Evolutionary conservation across 2,888 invertebrate genomes (phyloP).

Genomic region (Sphaerophoria rueppellii): DNA sequence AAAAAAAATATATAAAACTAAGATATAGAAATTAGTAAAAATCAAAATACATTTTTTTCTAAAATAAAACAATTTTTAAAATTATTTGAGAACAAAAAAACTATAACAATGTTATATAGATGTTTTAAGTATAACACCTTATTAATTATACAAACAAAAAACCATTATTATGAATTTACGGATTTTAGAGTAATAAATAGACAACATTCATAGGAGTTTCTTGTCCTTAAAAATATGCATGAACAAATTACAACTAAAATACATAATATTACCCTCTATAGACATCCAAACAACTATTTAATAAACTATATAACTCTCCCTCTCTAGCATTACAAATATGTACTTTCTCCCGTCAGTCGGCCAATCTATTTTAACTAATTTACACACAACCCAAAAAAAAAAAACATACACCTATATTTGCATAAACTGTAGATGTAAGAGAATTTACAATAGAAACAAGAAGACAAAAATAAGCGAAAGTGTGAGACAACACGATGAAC

Average conservation of each 20-base stretch:
- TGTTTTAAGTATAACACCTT: conserved; percentile 52
- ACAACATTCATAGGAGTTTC: conserved; percentile 59
- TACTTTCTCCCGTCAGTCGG: conserved; percentile 70
- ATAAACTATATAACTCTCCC: conserved; percentile 49
- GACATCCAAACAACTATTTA: background rate
- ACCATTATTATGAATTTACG: conserved; percentile 28
- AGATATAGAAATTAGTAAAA: conserved; percentile 28
- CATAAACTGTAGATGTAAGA: conserved; percentile 27
- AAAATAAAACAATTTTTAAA: background rate
- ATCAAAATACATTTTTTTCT: conserved; percentile 44
- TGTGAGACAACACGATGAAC: conserved; percentile 30
- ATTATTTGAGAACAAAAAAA: background rate
- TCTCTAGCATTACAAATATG: conserved; percentile 51
- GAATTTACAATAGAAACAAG: conserved; percentile 19
- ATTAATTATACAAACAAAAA: conserved; percentile 48
- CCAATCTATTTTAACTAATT: conserved; percentile 54
- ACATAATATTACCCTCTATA: conserved; percentile 33
- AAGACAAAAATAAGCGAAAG: background rate
- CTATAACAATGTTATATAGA: conserved; percentile 61
- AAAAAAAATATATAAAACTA: conserved; percentile 11
- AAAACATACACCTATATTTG: conserved; percentile 35
- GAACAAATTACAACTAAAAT: conserved; percentile 5
- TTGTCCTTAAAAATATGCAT: conserved; percentile 55
- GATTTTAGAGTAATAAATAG: conserved; percentile 56
- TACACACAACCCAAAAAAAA: conserved; percentile 15